Percentiles rank a stretch among this genome's conserved stretches.
Evolutionary conservation across 1,140 invertebrate genomes (phyloP).

Genomic region (Eulimnadia texana): DNA sequence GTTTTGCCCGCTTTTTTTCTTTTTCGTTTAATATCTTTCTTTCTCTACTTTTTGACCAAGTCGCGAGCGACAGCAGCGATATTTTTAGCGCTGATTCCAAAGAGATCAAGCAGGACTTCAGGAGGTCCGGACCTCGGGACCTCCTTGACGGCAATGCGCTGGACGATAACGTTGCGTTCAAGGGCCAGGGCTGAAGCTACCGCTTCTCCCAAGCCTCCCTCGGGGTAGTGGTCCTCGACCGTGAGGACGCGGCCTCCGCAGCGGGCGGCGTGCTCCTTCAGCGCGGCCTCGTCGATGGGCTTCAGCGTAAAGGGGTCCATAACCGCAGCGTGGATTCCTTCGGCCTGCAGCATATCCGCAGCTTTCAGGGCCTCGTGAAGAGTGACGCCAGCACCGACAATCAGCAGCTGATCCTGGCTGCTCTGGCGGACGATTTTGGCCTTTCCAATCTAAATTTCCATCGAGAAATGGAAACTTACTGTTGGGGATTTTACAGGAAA

Average conservation of each 20-base stretch:
- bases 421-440: constrained; percentile 63
- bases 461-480: constrained; percentile 26
- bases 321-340: constrained; percentile 56
- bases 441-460: constrained; percentile 61
- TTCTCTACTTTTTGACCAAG: constrained; percentile 1
- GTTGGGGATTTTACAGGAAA: too few species aligned
- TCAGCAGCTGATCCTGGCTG: constrained; percentile 56
- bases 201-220: constrained; percentile 91
- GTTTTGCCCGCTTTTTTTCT: background rate
- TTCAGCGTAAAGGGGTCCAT: constrained; percentile 93
- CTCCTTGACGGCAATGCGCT: constrained; percentile 65
- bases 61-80: constrained; percentile 55
- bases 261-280: constrained; percentile 62
- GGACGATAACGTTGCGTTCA: constrained; percentile 57
- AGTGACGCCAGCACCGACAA: constrained; percentile 88
- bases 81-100: constrained; percentile 68
- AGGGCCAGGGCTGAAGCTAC: constrained; percentile 64
- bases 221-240: constrained; percentile 93
- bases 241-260: constrained; percentile 71
- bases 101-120: constrained; percentile 65
- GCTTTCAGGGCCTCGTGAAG: constrained; percentile 80
- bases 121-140: constrained; percentile 86
- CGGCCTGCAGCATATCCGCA: constrained; percentile 50
- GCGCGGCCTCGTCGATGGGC: constrained; percentile 67
- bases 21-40: background rate